A percentile compares a stretch with the other conserved stretches of the same genome.
phyloP scores from a whole-genome alignment of 2,113 vertebrate species.

The Rattus rattus region DNA sequence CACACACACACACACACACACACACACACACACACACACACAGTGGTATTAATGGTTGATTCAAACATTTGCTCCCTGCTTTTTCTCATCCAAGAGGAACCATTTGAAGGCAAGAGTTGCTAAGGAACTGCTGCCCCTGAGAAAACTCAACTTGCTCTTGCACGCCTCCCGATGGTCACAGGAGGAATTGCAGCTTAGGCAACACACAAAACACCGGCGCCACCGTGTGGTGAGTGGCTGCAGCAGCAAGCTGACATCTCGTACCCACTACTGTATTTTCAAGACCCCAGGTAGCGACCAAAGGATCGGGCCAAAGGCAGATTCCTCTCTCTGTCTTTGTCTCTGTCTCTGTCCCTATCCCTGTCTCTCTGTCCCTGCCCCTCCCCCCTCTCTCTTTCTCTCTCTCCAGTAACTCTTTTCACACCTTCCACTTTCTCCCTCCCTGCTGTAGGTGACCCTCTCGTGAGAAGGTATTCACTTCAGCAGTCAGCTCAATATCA shows the following conservation, averaged over 20 bases:
- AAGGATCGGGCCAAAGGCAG: background rate
- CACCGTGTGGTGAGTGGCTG: background rate
- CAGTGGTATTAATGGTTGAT: background rate
- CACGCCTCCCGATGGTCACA: background rate
- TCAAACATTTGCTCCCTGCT: background rate
- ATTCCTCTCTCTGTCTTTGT: too few relatives aligned
- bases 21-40: too few relatives aligned
- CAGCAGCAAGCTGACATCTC: background rate
- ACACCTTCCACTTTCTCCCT: background rate
- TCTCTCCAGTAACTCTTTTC: background rate
- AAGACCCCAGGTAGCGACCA: background rate
- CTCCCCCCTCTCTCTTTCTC: fast-evolving
- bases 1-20: too few relatives aligned
- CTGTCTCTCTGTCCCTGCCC: too few relatives aligned
- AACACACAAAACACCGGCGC: background rate
- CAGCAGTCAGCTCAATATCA: background rate
- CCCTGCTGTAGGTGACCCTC: background rate
- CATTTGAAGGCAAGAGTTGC: background rate
- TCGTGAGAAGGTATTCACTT: too few relatives aligned
- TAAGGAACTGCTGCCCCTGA: background rate
- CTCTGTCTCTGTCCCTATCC: too few relatives aligned
- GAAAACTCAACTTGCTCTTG: background rate
- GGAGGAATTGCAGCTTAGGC: background rate
- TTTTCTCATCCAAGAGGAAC: background rate
- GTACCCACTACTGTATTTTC: background rate